A percentile compares a stretch with the other conserved stretches of the same genome.
phyloP scores from a whole-genome alignment of 2,888 invertebrate genomes.

The Lasioglossum marginatum region DNA sequence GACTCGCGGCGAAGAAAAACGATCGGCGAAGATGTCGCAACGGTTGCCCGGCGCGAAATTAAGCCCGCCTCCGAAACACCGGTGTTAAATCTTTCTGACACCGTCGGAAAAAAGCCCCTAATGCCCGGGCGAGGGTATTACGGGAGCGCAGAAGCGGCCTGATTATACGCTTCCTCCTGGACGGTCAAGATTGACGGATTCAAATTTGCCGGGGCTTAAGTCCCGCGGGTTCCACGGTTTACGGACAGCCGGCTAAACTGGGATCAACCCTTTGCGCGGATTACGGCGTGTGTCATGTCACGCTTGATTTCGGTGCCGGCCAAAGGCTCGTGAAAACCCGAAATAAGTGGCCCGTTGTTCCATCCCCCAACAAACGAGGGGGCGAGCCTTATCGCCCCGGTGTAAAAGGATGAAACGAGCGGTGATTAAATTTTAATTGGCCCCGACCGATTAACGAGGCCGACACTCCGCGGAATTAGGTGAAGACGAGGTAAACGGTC shows the following conservation, averaged over 20 bases:
- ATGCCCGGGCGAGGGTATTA: conserved; percentile 57
- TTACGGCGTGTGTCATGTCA: conserved; percentile 81
- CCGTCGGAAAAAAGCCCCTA: conserved; percentile 57
- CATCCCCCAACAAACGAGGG: neutral
- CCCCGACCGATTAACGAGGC: neutral
- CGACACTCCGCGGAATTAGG: neutral
- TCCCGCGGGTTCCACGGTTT: conserved; percentile 60
- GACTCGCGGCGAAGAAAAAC: neutral
- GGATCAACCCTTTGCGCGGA: conserved; percentile 83
- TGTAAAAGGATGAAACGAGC: conserved; percentile 4
- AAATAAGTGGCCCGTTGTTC: conserved; percentile 58
- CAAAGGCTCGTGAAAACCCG: conserved; percentile 65
- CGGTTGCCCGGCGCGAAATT: conserved; percentile 10
- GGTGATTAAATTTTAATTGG: conserved; percentile 32
- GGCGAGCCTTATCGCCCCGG: neutral
- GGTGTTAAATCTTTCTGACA: conserved; percentile 57
- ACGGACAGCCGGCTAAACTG: conserved; percentile 79
- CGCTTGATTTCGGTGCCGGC: conserved; percentile 73
- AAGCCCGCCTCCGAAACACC: conserved; percentile 24
- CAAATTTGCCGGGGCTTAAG: conserved; percentile 73
- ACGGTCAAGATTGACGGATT: conserved; percentile 73
- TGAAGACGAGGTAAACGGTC: neutral
- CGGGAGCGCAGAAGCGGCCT: conserved; percentile 36
- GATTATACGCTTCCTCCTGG: conserved; percentile 63
- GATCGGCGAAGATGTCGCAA: neutral